A percentile compares a stretch with the other conserved stretches of the same genome.
phyloP scores from a whole-genome alignment of 1,140 invertebrate genomes.

The Drosophila yakuba region DNA sequence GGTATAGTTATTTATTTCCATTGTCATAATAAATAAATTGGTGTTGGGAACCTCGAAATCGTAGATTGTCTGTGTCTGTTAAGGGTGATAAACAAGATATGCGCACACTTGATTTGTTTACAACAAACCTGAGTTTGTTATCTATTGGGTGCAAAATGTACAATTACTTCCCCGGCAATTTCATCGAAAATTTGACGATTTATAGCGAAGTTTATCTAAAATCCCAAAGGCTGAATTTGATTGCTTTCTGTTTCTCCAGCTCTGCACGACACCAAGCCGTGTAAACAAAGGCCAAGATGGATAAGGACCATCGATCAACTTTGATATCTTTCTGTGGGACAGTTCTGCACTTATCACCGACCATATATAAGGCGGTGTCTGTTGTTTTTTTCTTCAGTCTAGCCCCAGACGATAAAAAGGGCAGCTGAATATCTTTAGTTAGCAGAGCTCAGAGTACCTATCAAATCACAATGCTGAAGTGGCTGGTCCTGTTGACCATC shows the following conservation, averaged over 20 bases:
- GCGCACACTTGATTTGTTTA: constrained; percentile 17
- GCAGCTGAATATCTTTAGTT: neutral
- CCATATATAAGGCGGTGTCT: constrained; percentile 45
- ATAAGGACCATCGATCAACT: constrained; percentile 53
- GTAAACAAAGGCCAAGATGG: constrained; percentile 37
- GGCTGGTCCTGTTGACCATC: constrained; percentile 42
- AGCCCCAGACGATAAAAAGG: constrained; percentile 44
- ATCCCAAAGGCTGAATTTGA: constrained; percentile 1
- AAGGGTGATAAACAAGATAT: no score
- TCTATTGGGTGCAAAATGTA: constrained; percentile 4
- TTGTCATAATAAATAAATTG: neutral
- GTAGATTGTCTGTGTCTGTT: no score
- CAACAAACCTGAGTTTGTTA: constrained; percentile 11
- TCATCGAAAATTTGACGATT: constrained; percentile 10
- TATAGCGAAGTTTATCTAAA: constrained; percentile 25
- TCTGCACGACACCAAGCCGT: constrained; percentile 23
- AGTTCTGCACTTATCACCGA: constrained; percentile 8
- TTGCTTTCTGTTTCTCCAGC: neutral
- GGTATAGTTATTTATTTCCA: no score
- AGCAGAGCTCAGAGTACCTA: neutral
- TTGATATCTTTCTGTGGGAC: constrained; percentile 32
- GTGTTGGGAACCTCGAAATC: no score
- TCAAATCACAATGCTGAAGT: constrained; percentile 54
- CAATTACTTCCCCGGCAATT: constrained; percentile 24
- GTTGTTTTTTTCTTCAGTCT: constrained; percentile 22